A percentile compares a stretch with the other conserved stretches of the same genome.
phyloP scores from a whole-genome alignment of 2,797 vertebrate species.

The Chrosomus eos region DNA sequence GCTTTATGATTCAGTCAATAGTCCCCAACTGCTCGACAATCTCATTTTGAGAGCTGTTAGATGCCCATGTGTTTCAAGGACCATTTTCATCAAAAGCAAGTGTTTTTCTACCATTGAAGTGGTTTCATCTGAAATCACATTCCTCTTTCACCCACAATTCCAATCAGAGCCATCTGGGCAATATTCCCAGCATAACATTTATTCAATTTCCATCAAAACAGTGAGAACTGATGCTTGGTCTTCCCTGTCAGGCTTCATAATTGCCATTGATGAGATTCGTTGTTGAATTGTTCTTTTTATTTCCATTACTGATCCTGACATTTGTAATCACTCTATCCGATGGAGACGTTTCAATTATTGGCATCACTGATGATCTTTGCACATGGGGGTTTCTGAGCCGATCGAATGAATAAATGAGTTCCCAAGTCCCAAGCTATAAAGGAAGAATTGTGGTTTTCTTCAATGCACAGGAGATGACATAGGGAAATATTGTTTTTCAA shows the following conservation, averaged over 20 bases:
- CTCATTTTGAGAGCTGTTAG: constrained; percentile 65
- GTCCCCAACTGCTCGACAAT: constrained; percentile 31
- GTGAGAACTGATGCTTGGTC: constrained; percentile 61
- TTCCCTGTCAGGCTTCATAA: constrained; percentile 60
- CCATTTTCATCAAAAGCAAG: constrained; percentile 74
- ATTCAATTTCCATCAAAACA: constrained; percentile 65
- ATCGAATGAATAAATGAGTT: constrained; percentile 36
- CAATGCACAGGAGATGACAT: constrained; percentile 6
- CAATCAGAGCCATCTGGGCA: constrained; percentile 57
- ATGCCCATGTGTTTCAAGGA: constrained; percentile 70
- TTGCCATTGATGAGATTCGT: constrained; percentile 33
- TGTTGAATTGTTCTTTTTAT: constrained; percentile 32
- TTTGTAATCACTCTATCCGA: constrained; percentile 12
- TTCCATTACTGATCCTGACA: constrained; percentile 30
- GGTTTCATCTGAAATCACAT: constrained; percentile 77
- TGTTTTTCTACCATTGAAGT: constrained; percentile 77
- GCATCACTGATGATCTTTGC: constrained; percentile 9
- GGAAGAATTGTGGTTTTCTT: constrained; percentile 18
- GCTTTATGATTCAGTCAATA: constrained; percentile 7
- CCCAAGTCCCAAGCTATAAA: not conserved
- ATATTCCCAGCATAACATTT: constrained; percentile 71
- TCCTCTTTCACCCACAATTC: constrained; percentile 67
- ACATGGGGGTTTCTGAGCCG: constrained; percentile 15
- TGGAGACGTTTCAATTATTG: constrained; percentile 27
- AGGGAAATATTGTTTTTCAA: constrained; percentile 41